These are phyloP conservation scores for Falco novaeseelandiae DNA, from an alignment of 2,797 vertebrate genomes.

Conservation along the genomic window DNA sequence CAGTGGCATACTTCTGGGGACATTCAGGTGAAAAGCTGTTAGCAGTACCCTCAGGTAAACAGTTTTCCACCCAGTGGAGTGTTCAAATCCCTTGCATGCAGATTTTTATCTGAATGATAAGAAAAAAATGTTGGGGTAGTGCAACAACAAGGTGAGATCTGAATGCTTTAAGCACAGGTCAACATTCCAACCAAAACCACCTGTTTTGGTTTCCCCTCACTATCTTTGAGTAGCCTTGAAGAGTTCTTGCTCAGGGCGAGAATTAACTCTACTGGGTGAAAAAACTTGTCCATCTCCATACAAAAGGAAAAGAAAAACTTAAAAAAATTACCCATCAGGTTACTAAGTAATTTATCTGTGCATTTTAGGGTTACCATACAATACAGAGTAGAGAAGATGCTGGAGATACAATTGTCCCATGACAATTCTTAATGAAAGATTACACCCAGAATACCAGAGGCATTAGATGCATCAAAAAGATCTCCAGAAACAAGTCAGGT, in stretches of 20 bases:
- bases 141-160: background rate
- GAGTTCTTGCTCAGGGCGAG: background rate
- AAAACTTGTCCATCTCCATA: background rate
- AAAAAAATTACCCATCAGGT: background rate
- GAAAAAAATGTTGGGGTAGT: background rate
- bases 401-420: background rate
- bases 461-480: background rate
- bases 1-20: background rate
- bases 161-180: background rate
- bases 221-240: background rate
- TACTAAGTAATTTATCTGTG: background rate
- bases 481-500: background rate
- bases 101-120: background rate
- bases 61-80: background rate
- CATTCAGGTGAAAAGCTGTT: background rate
- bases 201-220: fast-evolving
- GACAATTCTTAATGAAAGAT: background rate
- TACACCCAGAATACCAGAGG: background rate
- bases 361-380: background rate
- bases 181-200: fast-evolving
- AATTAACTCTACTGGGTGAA: background rate
- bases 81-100: background rate
- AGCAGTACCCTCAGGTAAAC: background rate
- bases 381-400: background rate
- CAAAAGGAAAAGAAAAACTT: background rate